A percentile compares a stretch with the other conserved stretches of the same genome.
Evolutionary conservation across 2,113 vertebrate genomes (phyloP).

Genomic region (Falco punctatus): DNA sequence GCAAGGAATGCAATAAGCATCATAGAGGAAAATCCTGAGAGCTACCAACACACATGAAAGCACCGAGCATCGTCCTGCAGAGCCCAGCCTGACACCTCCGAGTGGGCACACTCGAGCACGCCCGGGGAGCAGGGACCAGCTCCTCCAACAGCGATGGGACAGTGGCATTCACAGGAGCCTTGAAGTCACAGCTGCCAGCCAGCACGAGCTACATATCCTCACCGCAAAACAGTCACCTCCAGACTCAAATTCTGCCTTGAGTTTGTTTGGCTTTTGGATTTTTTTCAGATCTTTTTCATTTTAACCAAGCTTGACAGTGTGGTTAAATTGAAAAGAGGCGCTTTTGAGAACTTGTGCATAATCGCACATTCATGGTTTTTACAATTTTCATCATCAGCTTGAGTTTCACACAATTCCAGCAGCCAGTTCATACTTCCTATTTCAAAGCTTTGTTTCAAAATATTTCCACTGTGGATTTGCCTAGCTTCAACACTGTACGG

Average conservation of each 20-base stretch:
- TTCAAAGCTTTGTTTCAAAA: constrained; percentile 32
- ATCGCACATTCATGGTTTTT: not conserved
- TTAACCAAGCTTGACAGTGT: not conserved
- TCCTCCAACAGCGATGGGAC: rapidly evolving
- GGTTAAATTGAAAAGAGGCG: not conserved
- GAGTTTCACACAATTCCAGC: constrained; percentile 28
- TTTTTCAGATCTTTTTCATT: not conserved
- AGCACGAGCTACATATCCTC: not conserved
- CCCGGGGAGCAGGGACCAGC: rapidly evolving
- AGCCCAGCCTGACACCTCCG: not conserved
- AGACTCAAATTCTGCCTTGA: not conserved
- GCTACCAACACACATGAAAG: rapidly evolving
- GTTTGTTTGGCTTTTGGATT: not conserved
- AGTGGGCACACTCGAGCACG: rapidly evolving
- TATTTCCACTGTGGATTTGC: not conserved
- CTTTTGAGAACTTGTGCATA: not conserved
- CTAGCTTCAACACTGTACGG: not conserved
- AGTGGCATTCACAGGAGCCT: not conserved
- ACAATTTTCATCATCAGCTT: not conserved
- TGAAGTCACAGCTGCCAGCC: not conserved
- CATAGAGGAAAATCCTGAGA: not conserved
- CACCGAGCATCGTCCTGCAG: rapidly evolving
- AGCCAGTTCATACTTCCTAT: not conserved
- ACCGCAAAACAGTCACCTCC: not conserved
- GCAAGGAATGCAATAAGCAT: not conserved